Evolutionary conservation across 2,797 vertebrate genomes (phyloP).

Genomic region (Alexandromys oeconomus): DNA sequence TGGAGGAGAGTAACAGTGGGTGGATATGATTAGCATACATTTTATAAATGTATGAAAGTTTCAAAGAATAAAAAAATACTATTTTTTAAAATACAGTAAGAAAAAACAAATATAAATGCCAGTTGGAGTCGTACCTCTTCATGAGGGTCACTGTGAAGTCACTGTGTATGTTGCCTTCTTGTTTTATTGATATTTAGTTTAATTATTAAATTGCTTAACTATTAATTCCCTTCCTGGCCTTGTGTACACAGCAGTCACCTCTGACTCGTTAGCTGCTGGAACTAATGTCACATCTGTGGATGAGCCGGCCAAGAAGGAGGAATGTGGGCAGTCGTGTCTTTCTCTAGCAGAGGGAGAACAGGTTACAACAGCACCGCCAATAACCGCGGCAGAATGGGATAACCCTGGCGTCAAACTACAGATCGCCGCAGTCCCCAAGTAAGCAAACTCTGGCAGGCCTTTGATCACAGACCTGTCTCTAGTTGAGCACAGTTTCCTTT

Average conservation of each 20-base stretch:
- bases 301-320: constrained; percentile 28
- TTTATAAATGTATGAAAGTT: background rate
- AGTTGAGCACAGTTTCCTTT: background rate
- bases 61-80: background rate
- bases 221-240: constrained; percentile 31
- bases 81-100: background rate
- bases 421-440: constrained; percentile 82
- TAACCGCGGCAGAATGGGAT: fast-evolving
- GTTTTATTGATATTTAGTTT: constrained; percentile 37
- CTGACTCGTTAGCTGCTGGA: constrained; percentile 2
- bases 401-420: constrained; percentile 84
- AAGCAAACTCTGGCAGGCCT: constrained; percentile 50
- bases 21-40: background rate
- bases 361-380: background rate
- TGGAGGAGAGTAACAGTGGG: background rate
- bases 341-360: background rate
- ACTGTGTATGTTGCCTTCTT: background rate
- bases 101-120: background rate
- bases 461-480: background rate
- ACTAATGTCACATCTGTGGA: background rate
- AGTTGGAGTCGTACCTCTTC: background rate
- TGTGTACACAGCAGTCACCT: constrained; percentile 20
- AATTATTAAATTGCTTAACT: background rate
- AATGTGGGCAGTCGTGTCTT: constrained; percentile 38
- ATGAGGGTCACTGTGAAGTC: background rate